Conservation (phyloP, 2,888 invertebrate genomes). For the Villa cingulata region DNA sequence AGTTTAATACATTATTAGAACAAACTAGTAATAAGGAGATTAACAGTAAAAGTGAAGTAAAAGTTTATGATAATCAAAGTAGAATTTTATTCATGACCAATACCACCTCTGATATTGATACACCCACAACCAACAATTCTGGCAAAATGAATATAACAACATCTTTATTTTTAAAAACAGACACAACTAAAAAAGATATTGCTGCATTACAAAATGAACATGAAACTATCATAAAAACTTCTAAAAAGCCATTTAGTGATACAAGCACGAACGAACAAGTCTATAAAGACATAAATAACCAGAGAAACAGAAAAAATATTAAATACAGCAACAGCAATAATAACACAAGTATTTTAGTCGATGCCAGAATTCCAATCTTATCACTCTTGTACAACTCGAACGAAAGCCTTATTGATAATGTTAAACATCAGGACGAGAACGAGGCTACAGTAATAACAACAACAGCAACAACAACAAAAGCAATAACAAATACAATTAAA, state of each 20-base stretch:
- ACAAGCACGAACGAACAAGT: not conserved
- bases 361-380: slow-evolving; percentile 6
- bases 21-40: not conserved
- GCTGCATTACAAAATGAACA: slow-evolving; percentile 3
- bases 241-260: slow-evolving; percentile 1
- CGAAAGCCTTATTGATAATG: not conserved
- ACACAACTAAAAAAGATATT: slow-evolving; percentile 1
- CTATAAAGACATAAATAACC: not conserved
- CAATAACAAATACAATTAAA: not conserved
- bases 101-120: slow-evolving; percentile 3
- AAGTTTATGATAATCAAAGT: slow-evolving; percentile 2
- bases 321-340: not conserved
- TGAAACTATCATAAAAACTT: slow-evolving; percentile 1
- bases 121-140: not conserved
- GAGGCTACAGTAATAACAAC: not conserved
- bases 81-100: not conserved
- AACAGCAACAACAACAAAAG: no score
- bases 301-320: no score
- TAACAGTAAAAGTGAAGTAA: not conserved
- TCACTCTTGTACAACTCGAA: slow-evolving; percentile 1
- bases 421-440: no score
- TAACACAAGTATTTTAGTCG: not conserved
- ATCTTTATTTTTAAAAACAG: no score
- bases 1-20: not conserved
- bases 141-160: no score